Percentiles rank a stretch among this genome's conserved stretches.
phyloP scores from a whole-genome alignment of 2,888 invertebrate species.

The Drosophila mettleri region DNA sequence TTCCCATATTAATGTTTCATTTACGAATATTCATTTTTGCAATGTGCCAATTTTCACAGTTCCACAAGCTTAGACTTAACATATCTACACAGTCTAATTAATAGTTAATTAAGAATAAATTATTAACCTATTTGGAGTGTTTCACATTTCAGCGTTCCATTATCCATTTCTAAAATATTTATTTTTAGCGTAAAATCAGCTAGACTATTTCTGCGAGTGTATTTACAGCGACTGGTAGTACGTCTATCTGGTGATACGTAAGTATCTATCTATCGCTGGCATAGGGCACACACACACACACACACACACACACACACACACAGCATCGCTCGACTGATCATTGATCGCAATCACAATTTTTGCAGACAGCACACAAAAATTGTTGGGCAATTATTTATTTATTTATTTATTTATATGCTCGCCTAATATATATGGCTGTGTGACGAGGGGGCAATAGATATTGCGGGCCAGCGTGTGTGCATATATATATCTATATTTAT shows the following conservation, averaged over 20 bases:
- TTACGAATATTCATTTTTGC: background rate
- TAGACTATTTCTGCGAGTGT: slow-evolving; percentile 4
- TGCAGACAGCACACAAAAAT: slow-evolving; percentile 73
- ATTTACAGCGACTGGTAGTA: slow-evolving; percentile 25
- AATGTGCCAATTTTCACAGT: background rate
- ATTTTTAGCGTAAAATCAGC: background rate
- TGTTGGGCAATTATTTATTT: slow-evolving; percentile 74
- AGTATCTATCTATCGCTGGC: slow-evolving; percentile 23
- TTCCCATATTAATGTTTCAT: background rate
- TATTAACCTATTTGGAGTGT: background rate
- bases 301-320: background rate
- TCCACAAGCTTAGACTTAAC: background rate
- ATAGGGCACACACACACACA: slow-evolving; percentile 10
- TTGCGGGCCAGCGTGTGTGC: too few species aligned
- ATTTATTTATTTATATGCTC: slow-evolving; percentile 45
- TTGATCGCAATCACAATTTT: slow-evolving; percentile 64
- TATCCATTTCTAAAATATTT: background rate
- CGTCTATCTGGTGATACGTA: slow-evolving; percentile 36
- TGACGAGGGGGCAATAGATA: background rate
- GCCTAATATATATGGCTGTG: background rate
- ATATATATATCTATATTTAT: background rate
- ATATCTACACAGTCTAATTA: background rate
- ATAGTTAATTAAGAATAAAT: background rate
- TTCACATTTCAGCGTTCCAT: background rate
- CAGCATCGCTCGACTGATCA: slow-evolving; percentile 42